A percentile compares a stretch with the other conserved stretches of the same genome.
phyloP scores from a whole-genome alignment of 2,113 vertebrate genomes.

The rat (Rattus norvegicus) region DNA sequence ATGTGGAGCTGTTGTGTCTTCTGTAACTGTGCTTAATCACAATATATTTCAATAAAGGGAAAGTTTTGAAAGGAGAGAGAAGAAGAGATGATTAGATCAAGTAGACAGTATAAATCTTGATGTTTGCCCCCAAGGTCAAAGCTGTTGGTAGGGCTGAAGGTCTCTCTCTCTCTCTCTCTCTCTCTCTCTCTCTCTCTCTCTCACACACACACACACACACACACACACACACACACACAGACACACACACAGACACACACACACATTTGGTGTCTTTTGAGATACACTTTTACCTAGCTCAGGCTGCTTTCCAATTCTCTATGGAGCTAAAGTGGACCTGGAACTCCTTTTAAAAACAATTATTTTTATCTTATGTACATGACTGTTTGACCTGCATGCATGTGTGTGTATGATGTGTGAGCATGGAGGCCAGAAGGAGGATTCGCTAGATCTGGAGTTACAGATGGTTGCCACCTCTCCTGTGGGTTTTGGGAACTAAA shows the following conservation, averaged over 20 bases:
- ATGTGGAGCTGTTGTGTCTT: conserved; percentile 77
- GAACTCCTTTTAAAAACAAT: background rate
- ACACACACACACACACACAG: too few relatives aligned
- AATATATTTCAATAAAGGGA: conserved; percentile 75
- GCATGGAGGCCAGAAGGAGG: background rate
- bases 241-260: too few relatives aligned
- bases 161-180: background rate
- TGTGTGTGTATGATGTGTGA: background rate
- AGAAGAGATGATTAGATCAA: conserved; percentile 30
- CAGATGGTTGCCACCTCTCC: background rate
- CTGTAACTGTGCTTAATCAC: conserved; percentile 79
- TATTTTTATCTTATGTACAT: background rate
- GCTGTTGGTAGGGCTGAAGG: background rate
- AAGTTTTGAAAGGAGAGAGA: conserved; percentile 53
- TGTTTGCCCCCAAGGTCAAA: background rate
- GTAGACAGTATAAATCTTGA: background rate
- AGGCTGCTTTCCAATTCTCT: background rate
- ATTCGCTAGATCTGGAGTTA: background rate
- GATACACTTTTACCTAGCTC: background rate
- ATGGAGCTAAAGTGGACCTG: background rate
- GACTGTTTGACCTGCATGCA: background rate
- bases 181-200: background rate
- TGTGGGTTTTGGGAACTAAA: background rate
- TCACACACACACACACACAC: too few relatives aligned
- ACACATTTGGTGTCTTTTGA: background rate